Conservation (phyloP, 2,113 vertebrate species). For the Spea bombifrons region DNA sequence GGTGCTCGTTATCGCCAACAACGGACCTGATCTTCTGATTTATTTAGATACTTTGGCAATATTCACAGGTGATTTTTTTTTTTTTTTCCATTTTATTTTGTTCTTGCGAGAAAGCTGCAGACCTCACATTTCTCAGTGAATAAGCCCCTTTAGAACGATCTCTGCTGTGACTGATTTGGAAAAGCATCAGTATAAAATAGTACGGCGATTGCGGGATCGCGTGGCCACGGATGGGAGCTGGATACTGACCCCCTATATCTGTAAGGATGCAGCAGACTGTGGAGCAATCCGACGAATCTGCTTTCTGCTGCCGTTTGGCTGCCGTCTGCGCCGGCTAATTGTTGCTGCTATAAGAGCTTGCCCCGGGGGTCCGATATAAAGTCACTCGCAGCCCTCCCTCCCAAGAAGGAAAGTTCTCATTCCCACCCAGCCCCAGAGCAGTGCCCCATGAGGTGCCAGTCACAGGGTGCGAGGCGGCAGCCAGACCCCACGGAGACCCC, state of each 20-base stretch:
- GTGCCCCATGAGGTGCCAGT: constrained; percentile 52
- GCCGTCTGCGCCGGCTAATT: constrained; percentile 31
- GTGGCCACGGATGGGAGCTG: too few relatives aligned
- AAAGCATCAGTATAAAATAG: too few relatives aligned
- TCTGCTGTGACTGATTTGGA: too few relatives aligned
- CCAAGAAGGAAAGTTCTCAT: constrained; percentile 14
- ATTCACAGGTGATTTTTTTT: too few relatives aligned
- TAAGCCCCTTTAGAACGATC: too few relatives aligned
- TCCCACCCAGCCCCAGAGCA: constrained; percentile 39
- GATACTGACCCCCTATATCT: neutral
- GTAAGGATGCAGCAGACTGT: constrained; percentile 14
- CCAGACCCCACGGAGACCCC: constrained; percentile 43
- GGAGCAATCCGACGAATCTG: constrained; percentile 7
- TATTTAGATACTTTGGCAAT: too few relatives aligned
- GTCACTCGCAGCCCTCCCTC: neutral
- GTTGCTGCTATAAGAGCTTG: constrained; percentile 41
- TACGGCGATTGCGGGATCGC: too few relatives aligned
- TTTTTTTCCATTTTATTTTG: too few relatives aligned
- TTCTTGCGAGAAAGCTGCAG: too few relatives aligned
- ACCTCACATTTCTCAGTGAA: too few relatives aligned
- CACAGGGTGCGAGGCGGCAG: constrained; percentile 26
- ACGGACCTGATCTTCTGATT: too few relatives aligned
- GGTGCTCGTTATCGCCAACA: too few relatives aligned
- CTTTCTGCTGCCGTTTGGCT: constrained; percentile 6
- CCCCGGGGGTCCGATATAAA: constrained; percentile 31